Percentiles rank a stretch among this genome's conserved stretches.
phyloP scores from a whole-genome alignment of 2,113 vertebrate genomes.

The Chaetops frenatus region DNA sequence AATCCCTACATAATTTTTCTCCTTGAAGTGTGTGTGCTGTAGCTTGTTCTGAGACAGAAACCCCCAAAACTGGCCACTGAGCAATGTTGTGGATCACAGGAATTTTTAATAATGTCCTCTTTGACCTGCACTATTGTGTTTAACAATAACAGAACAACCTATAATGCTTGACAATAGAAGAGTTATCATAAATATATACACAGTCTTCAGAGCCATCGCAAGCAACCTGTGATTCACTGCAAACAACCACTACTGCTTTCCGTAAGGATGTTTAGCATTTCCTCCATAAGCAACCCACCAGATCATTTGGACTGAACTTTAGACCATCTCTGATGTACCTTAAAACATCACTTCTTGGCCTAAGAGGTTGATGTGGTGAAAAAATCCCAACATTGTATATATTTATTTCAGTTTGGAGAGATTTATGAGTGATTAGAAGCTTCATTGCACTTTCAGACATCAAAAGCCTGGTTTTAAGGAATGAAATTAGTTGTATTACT shows the following conservation, averaged over 20 bases:
- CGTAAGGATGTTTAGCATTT: background rate
- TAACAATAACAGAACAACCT: background rate
- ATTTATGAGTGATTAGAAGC: background rate
- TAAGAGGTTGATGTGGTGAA: background rate
- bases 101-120: background rate
- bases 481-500: background rate
- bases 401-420: background rate
- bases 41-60: background rate
- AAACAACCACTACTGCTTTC: background rate
- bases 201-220: background rate
- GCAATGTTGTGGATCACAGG: background rate
- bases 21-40: background rate
- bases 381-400: background rate
- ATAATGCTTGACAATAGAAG: background rate
- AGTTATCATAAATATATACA: background rate
- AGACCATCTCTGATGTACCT: background rate
- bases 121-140: background rate
- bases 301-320: background rate
- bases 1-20: background rate
- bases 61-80: background rate
- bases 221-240: background rate
- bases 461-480: background rate
- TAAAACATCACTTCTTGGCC: background rate
- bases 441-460: background rate
- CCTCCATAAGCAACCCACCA: background rate